phyloP scores from a whole-genome alignment of 2,797 vertebrate species.

The Hirundo rustica region DNA sequence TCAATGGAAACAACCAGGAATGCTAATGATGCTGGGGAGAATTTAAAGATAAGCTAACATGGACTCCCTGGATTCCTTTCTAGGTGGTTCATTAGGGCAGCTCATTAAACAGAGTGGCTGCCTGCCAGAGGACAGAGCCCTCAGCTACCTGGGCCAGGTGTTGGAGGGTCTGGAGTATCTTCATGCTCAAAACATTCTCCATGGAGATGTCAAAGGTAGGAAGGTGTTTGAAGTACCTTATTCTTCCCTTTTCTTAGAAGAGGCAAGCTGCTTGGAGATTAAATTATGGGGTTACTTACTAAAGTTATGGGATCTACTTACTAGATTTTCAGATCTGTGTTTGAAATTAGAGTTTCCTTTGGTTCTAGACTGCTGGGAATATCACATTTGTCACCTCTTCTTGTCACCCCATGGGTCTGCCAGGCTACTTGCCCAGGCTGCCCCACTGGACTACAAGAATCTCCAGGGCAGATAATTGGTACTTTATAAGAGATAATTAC shows the following conservation, averaged over 20 bases:
- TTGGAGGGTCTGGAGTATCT: constrained; percentile 87
- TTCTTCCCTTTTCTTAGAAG: neutral
- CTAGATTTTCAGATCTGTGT: neutral
- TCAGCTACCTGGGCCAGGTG: constrained; percentile 89
- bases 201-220: constrained; percentile 96
- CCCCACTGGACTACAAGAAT: neutral
- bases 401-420: neutral
- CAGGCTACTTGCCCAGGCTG: neutral
- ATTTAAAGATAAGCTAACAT: neutral
- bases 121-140: constrained; percentile 89
- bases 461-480: neutral
- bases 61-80: constrained; percentile 36
- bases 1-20: neutral
- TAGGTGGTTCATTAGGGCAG: constrained; percentile 89
- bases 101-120: constrained; percentile 87
- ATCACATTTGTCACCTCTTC: neutral
- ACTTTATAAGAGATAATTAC: neutral
- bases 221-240: neutral
- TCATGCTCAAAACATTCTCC: constrained; percentile 83
- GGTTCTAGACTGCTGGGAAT: neutral
- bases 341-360: neutral
- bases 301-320: neutral
- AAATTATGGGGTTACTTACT: neutral
- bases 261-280: neutral
- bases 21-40: neutral